Evolutionary conservation across 2,113 vertebrate genomes (phyloP).

Genomic region (Morphnarchus princeps): DNA sequence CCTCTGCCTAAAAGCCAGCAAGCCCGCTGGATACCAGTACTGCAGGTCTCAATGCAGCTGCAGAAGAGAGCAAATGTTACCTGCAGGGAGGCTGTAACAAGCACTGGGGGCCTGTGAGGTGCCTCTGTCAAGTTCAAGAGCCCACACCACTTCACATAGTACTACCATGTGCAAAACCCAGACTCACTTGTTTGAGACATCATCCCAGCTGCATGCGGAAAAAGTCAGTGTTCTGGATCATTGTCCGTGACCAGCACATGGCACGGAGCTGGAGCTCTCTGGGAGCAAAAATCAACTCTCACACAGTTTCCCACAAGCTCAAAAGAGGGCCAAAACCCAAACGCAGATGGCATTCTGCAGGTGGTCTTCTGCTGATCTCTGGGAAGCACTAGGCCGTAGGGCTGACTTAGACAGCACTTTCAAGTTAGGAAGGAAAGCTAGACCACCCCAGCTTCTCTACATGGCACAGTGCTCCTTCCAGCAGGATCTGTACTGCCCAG

Average conservation of each 20-base stretch:
- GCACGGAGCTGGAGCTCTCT: background rate
- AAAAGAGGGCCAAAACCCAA: background rate
- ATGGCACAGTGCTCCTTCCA: background rate
- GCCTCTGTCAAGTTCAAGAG: background rate
- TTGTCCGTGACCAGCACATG: rapidly evolving
- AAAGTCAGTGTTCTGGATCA: background rate
- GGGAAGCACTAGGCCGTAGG: background rate
- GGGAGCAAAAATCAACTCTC: background rate
- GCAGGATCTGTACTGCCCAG: background rate
- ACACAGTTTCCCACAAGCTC: background rate
- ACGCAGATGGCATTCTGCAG: background rate
- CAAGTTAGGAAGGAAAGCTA: background rate
- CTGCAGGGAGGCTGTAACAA: background rate
- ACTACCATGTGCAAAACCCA: background rate
- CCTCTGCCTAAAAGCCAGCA: background rate
- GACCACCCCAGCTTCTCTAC: background rate
- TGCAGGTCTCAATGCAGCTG: background rate
- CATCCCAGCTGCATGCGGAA: background rate
- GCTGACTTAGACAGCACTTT: background rate
- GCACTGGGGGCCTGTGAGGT: rapidly evolving
- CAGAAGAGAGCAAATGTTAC: background rate
- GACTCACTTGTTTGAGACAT: background rate
- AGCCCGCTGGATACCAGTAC: background rate
- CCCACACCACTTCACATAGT: background rate
- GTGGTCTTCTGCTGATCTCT: background rate